Evolutionary conservation across 1,140 invertebrate genomes (phyloP).

Genomic region (Seison nebaliae): DNA sequence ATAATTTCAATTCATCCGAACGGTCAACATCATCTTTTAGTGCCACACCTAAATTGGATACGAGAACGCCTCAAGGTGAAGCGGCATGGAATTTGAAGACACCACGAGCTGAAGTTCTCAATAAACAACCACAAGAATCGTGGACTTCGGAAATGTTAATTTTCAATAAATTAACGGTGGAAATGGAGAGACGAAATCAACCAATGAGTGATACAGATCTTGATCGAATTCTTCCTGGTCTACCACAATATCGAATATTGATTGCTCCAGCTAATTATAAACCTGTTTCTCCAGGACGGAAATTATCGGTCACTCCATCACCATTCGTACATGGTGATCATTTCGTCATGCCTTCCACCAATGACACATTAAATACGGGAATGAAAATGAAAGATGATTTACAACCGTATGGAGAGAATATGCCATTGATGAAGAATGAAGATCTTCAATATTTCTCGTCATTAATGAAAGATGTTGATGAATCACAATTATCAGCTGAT

Average conservation of each 20-base stretch:
- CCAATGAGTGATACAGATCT: slow-evolving; percentile 84
- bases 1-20: slow-evolving; percentile 18
- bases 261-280: slow-evolving; percentile 80
- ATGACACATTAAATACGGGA: slow-evolving; percentile 42
- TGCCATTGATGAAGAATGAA: slow-evolving; percentile 95
- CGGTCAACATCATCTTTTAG: too few relatives aligned
- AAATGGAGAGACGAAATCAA: slow-evolving; percentile 87
- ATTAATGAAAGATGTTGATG: slow-evolving; percentile 79
- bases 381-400: slow-evolving; percentile 57
- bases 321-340: slow-evolving; percentile 63
- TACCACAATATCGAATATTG: slow-evolving; percentile 82
- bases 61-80: slow-evolving; percentile 69
- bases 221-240: slow-evolving; percentile 80
- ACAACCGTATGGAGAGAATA: slow-evolving; percentile 69
- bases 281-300: slow-evolving; percentile 83
- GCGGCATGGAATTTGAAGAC: slow-evolving; percentile 94
- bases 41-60: slow-evolving; percentile 22
- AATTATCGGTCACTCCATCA: slow-evolving; percentile 84
- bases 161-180: slow-evolving; percentile 88
- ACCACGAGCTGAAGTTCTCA: slow-evolving; percentile 69
- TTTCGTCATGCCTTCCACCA: slow-evolving; percentile 62
- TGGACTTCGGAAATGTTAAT: slow-evolving; percentile 98
- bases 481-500: slow-evolving; percentile 70
- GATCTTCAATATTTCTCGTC: slow-evolving; percentile 99
- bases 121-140: too few relatives aligned